Percentiles rank a stretch among this genome's conserved stretches.
phyloP scores from a whole-genome alignment of 2,888 invertebrate species.

The Rhamphomyia laevipes region DNA sequence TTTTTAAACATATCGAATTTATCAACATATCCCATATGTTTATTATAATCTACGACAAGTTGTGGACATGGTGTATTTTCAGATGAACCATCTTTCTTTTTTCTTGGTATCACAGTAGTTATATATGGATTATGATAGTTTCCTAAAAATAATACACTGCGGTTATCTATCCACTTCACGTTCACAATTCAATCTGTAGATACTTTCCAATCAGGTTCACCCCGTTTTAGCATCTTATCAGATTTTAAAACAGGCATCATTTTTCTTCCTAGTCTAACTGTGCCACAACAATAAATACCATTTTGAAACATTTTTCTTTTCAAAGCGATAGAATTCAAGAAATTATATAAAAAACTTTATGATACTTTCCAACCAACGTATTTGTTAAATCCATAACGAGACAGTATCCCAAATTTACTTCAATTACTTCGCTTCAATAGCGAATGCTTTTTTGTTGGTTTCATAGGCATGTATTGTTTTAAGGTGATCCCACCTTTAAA shows the following conservation, averaged over 20 bases:
- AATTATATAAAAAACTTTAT: constrained; percentile 6
- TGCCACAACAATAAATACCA: constrained; percentile 7
- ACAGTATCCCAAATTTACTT: constrained; percentile 18
- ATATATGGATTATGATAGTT: constrained; percentile 2
- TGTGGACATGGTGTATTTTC: neutral
- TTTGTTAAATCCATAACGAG: constrained; percentile 5
- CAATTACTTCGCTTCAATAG: constrained; percentile 18
- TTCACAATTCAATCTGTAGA: constrained; percentile 5
- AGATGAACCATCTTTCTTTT: constrained; percentile 2
- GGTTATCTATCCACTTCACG: constrained; percentile 6
- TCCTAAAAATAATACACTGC: neutral
- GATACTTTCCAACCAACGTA: constrained; percentile 2
- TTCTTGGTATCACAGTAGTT: neutral
- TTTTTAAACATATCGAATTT: constrained; percentile 6
- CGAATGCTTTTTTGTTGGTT: constrained; percentile 16
- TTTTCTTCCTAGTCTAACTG: constrained; percentile 6
- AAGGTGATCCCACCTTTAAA: constrained; percentile 19
- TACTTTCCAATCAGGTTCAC: constrained; percentile 3
- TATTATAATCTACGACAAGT: constrained; percentile 3
- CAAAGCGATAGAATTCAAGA: constrained; percentile 3
- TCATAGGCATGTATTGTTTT: constrained; percentile 16
- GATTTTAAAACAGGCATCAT: neutral
- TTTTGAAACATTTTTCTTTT: constrained; percentile 4
- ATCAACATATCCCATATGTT: constrained; percentile 8
- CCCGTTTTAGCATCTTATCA: constrained; percentile 1